Evolutionary conservation across 1,140 invertebrate genomes (phyloP).

Genomic region (Hycleus cichorii): DNA sequence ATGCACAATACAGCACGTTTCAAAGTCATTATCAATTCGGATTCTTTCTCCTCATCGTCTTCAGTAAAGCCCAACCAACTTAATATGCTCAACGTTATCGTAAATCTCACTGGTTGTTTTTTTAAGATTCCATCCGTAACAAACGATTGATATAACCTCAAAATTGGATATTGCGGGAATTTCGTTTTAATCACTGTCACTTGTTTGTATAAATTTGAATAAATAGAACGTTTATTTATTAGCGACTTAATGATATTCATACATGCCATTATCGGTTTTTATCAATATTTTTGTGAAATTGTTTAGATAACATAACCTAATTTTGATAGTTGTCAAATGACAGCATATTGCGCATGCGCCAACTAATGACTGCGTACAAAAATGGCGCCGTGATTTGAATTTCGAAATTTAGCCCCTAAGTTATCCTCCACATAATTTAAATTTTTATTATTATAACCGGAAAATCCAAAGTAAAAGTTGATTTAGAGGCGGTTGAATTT

Average conservation of each 20-base stretch:
- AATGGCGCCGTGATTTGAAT: too few species aligned
- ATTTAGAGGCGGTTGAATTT: too few species aligned
- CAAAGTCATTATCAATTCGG: slow-evolving; percentile 62
- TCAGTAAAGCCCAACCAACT: slow-evolving; percentile 40
- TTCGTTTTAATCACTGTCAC: not conserved
- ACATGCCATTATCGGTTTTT: not conserved
- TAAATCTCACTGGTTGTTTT: not conserved
- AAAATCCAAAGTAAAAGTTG: too few species aligned
- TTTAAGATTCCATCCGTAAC: not conserved
- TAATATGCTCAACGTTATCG: slow-evolving; percentile 33
- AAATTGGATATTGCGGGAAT: not conserved
- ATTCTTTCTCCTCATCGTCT: slow-evolving; percentile 52
- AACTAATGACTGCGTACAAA: too few species aligned
- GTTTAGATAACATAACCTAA: too few species aligned
- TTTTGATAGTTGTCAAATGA: too few species aligned
- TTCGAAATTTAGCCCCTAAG: too few species aligned
- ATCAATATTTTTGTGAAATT: too few species aligned
- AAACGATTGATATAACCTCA: slow-evolving; percentile 3
- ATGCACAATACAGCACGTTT: slow-evolving; percentile 66
- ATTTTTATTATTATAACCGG: too few species aligned
- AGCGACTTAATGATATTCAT: not conserved
- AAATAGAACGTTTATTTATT: not conserved
- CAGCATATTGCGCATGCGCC: too few species aligned
- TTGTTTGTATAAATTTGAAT: not conserved
- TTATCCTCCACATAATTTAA: too few species aligned